phyloP scores from a whole-genome alignment of 2,113 vertebrate genomes.

The Tor tambroides region DNA sequence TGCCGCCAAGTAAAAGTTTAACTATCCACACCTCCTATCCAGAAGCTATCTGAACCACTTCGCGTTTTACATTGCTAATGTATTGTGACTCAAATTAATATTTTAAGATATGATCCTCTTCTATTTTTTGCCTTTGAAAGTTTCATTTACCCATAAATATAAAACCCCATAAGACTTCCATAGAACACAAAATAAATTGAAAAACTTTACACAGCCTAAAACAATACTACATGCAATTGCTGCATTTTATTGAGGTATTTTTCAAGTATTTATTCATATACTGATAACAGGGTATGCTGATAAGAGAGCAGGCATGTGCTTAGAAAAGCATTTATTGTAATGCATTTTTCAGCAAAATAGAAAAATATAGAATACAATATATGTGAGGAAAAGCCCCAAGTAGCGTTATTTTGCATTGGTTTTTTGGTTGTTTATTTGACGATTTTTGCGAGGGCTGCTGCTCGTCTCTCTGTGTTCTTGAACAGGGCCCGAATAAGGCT shows the following conservation, averaged over 20 bases:
- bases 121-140: not conserved
- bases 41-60: no score
- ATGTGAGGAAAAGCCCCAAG: conserved; percentile 23
- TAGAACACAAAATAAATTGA: no score
- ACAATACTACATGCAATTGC: no score
- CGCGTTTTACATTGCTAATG: not conserved
- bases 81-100: not conserved
- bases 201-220: no score
- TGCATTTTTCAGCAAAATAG: conserved; percentile 42
- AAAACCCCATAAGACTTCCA: not conserved
- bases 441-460: conserved; percentile 87
- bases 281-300: not conserved
- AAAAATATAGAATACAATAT: conserved; percentile 48
- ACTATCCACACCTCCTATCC: not conserved
- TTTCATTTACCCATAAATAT: not conserved
- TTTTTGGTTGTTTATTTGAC: conserved; percentile 41
- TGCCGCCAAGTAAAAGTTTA: conserved; percentile 16
- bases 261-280: not conserved
- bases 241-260: no score
- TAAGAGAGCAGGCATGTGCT: not conserved
- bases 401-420: conserved; percentile 11
- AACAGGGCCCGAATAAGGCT: conserved; percentile 93
- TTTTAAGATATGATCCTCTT: not conserved
- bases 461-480: conserved; percentile 96
- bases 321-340: conserved; percentile 49